Base-by-base conservation (phyloP, 64 coral and sea anemone genomes). In the Porites australiensis region DNA sequence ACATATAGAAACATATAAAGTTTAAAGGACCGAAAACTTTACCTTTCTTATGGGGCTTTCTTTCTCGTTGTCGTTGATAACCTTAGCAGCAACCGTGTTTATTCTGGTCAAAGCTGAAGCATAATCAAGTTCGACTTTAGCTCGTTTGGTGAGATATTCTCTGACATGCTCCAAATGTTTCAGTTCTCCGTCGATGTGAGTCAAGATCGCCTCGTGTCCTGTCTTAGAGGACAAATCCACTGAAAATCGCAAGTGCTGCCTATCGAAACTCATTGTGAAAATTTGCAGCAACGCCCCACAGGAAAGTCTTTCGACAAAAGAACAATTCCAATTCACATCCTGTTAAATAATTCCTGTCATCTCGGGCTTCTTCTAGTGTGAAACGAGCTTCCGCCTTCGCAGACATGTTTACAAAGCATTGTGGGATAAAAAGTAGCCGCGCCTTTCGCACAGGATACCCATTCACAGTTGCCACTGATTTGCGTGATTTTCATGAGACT, bases 11-110 rank as follows among this genome's bases (percentile, higher is more conserved):
- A 82, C 15, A 60, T 45, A 72, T 27, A 73, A 86, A 72, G 13
- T 49, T 37, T 5, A 72, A 20, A 15, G 15, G 49, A 84, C 10
- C 27, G 27, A 19, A 9, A 13, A 43, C 73, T 73, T 48, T 50
- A 98, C 95, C 92, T 98, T 98, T 83, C 95, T 58, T 18, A 98
- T 88, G 15, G 68, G 73, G 60, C 95, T 98, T 19, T 86, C 89
- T 43, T 22, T 93, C 21, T 94, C 89, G 18, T 71, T 84, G 14
- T 93, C 95, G 5, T 79, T 86, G 5, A 98, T 74, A 64, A 75
- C 77, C 14, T 91, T 82, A 9, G 48, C 50, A 18, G 93, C 95
- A 62, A 92, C 79, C 37, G 82, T 51, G 72, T 90, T 98, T 27
- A 98, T 93, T 90, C 94, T 98, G 8, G 74, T 64, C 62, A 98